Conservation (phyloP, 37 sponge, comb jelly and placozoan genomes). For the Cladorhizidae sp. region DNA sequence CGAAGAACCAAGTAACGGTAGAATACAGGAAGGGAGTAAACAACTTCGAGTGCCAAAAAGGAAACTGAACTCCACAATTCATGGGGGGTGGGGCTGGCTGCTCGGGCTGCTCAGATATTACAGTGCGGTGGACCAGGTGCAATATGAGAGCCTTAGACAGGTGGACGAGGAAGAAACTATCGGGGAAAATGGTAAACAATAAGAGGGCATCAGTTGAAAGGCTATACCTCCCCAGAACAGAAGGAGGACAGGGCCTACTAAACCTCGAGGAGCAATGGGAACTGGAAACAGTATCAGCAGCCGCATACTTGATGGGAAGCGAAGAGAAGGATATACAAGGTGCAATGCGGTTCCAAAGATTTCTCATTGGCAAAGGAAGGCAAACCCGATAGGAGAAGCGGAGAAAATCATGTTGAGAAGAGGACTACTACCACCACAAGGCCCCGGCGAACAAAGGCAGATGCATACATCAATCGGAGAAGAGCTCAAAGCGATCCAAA, state of each 20-base stretch:
- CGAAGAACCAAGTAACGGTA: not conserved
- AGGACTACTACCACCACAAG: not conserved
- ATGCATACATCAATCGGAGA: not conserved
- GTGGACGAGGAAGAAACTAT: not conserved
- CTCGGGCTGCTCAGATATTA: not conserved
- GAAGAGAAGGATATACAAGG: not conserved
- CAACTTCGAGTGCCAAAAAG: not conserved
- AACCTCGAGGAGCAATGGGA: not conserved
- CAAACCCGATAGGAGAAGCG: not conserved
- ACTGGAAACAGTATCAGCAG: not conserved
- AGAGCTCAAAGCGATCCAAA: not conserved
- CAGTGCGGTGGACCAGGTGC: not conserved
- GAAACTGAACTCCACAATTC: not conserved
- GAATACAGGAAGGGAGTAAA: not conserved
- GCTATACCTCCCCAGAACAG: constrained; percentile 1
- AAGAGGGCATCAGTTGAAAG: not conserved
- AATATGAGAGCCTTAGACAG: not conserved
- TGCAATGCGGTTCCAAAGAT: not conserved
- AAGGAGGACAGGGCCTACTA: not conserved
- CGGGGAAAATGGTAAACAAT: not conserved
- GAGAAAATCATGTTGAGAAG: not conserved
- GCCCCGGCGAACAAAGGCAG: not conserved
- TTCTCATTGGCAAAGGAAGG: too few species aligned
- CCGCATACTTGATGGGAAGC: too few species aligned
- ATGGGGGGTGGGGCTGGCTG: not conserved